Evolutionary conservation across 2,113 vertebrate species (phyloP), one percentile per base, ranked within the genome.

Genomic region (Cinclus cinclus): DNA sequence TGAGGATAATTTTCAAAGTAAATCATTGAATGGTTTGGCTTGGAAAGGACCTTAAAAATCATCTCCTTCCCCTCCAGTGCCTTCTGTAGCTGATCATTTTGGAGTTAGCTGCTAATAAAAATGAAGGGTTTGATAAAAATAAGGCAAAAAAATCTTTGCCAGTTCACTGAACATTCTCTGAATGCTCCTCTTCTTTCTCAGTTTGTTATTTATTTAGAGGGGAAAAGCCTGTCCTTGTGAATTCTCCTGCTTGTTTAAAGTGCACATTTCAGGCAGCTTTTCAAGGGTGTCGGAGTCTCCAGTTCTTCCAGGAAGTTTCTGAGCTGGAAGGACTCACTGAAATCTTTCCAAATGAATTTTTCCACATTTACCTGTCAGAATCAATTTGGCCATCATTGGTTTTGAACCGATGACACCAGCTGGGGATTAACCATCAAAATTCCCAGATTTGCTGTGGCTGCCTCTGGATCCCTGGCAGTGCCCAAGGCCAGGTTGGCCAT

Each of bases 331-430:
- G 37, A 49, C 31, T 20, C 47, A 10, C 7, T 15, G 30, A 1
- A 24, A 15, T 9, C 15, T 37, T 69, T 19, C 60, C 33, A 37
- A 58, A 22, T 10, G 20, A 22, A 4, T 27, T 42, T 75, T 33
- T 8, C 55, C 46, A 13, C 10, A 0, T 67, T 78, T n/a, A 1
- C 5, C 19, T 23, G 10, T 33, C 55, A 83, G 70, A 50, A n/a
- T 35, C 7, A 10, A 0, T 10, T 60, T 47, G 49, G 21, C 24
- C 4, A 1, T 52, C 6, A 0, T 0, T 56, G 60, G 11, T 50
- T 82, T 46, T 10, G 47, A 44, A 11, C 9, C 11, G 3, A 2
- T 49, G 15, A 6, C 59, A 50, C 5, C 15, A 3, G 16, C 23
- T 55, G 4, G 10, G 58, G 19, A 39, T 93, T 24, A 35, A 53